Conservation (phyloP, 2,888 invertebrate species). For the Zaprionus bogoriensis region DNA sequence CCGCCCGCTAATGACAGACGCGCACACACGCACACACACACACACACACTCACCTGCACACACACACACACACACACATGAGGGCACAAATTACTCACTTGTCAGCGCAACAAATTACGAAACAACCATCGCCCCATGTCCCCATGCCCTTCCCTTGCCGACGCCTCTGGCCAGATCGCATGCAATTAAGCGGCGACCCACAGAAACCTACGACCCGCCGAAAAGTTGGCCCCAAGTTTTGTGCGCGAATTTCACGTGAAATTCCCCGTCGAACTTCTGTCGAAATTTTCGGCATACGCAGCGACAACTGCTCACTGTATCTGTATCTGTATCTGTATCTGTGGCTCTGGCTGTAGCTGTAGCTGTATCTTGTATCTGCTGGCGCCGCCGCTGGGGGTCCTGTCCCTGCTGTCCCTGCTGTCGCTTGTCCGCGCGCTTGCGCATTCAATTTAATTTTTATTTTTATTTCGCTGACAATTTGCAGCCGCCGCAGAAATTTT, state of each 20-base stretch:
- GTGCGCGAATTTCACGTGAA: conserved; percentile 65
- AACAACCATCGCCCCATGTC: no score
- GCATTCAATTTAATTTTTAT: conserved; percentile 76
- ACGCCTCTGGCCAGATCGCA: background rate
- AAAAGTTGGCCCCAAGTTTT: conserved; percentile 1
- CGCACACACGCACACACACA: background rate
- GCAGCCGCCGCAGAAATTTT: conserved; percentile 63
- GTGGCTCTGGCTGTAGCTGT: conserved; percentile 37
- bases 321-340: conserved; percentile 55
- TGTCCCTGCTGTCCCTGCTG: conserved; percentile 49
- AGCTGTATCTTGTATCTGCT: conserved; percentile 73
- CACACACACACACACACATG: background rate
- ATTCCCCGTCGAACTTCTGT: conserved; percentile 68
- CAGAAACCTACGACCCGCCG: conserved; percentile 19
- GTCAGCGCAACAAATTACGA: conserved; percentile 54
- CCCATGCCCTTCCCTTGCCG: background rate
- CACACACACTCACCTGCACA: conserved; percentile 41
- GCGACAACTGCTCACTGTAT: conserved; percentile 13
- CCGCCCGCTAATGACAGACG: conserved; percentile 44
- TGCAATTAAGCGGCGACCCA: conserved; percentile 44
- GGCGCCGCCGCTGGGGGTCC: conserved; percentile 77
- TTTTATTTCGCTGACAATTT: conserved; percentile 72
- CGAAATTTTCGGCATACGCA: conserved; percentile 73
- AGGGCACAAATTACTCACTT: conserved; percentile 53
- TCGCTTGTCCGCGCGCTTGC: conserved; percentile 55